Base-by-base conservation (phyloP, 2,888 invertebrate species). In the Polylopha cassiicola region DNA sequence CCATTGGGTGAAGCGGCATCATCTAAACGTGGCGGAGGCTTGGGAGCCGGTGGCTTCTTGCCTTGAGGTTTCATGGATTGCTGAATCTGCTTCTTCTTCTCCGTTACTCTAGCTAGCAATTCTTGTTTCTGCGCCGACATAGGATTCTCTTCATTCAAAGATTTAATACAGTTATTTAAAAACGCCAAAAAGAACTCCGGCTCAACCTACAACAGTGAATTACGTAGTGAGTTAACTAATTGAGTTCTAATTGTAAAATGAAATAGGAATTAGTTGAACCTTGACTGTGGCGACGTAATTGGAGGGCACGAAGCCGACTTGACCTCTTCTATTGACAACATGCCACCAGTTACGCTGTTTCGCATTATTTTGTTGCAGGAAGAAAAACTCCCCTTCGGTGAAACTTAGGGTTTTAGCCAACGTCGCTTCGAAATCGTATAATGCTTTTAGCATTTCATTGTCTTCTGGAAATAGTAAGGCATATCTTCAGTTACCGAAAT, bases 261-360 rank as follows among this genome's bases (percentile, higher is more conserved):
- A 7, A 30, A 33, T 33, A 43, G 24, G 29, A 41, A 34, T 21
- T 10, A 10, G 9, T 15, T 21, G 14, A 33, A 94, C 94, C 87
- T 92, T 92, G 58, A 93, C 88, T 58, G 89, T 88, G 57, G 91
- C 90, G 39, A 95, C 94, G 79, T 95, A 95, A 87, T 95, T 95
- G 32, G 94, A 94, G 44, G 95, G 95, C 52, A 95, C 93, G 64
- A 93, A 95, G 33, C 95, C 95, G 51, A 94, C 89, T 72, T 93
- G 91, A 55, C 94, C 95, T 66, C 89, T 90, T 69, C 88, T 90
- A 79, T 93, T 94, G 53, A 94, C 91, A 30, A 95, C 94, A 86
- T 93, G 93, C 94, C 94, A 95, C 95, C 94, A 95, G 68, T 95
- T 94, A 48, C 91, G 87, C 67, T 94, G 92, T 60, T 93, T 93